Evolutionary conservation across 2,797 vertebrate species (phyloP).

Genomic region (Liparis tanakae): DNA sequence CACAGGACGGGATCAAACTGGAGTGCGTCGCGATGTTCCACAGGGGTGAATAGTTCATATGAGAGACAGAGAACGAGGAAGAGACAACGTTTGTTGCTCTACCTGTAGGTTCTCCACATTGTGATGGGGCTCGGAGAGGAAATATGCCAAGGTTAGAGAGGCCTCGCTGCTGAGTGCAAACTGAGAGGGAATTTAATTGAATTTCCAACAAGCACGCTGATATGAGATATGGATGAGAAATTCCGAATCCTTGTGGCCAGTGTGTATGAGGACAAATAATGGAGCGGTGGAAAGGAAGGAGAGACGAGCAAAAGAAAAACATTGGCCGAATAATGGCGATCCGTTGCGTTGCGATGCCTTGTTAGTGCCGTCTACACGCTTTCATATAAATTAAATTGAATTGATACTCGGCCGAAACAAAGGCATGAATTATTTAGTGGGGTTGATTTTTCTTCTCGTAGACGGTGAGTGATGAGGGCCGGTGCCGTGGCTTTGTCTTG

Average conservation of each 20-base stretch:
- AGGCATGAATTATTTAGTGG: slow-evolving; percentile 46
- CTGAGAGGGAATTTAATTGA: slow-evolving; percentile 70
- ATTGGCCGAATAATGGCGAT: slow-evolving; percentile 26
- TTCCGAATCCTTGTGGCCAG: slow-evolving; percentile 42
- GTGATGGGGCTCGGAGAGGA: slow-evolving; percentile 51
- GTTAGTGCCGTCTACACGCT: slow-evolving; percentile 20
- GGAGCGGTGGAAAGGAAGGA: slow-evolving; percentile 23
- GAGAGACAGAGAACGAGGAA: slow-evolving; percentile 29
- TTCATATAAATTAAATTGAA: slow-evolving; percentile 40
- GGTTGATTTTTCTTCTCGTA: slow-evolving; percentile 24
- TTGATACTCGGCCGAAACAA: slow-evolving; percentile 47
- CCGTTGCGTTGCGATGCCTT: slow-evolving; percentile 26
- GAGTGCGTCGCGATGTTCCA: slow-evolving; percentile 51
- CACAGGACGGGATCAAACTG: slow-evolving; percentile 31
- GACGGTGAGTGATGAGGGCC: slow-evolving; percentile 37
- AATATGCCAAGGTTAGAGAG: slow-evolving; percentile 68
- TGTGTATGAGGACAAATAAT: slow-evolving; percentile 48
- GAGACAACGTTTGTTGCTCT: slow-evolving; percentile 36
- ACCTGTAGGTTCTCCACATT: slow-evolving; percentile 52
- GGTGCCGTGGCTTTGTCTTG: slow-evolving; percentile 40
- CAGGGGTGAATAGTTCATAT: slow-evolving; percentile 38
- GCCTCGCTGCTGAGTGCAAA: slow-evolving; percentile 46
- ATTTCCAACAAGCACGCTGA: slow-evolving; percentile 68
- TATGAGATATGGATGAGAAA: slow-evolving; percentile 65
- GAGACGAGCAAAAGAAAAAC: slow-evolving; percentile 20